Percentiles rank a stretch among this genome's conserved stretches.
These are phyloP conservation scores for Galeopterus variegatus DNA, from an alignment of 2,113 vertebrate genomes.

Conservation along the genomic window DNA sequence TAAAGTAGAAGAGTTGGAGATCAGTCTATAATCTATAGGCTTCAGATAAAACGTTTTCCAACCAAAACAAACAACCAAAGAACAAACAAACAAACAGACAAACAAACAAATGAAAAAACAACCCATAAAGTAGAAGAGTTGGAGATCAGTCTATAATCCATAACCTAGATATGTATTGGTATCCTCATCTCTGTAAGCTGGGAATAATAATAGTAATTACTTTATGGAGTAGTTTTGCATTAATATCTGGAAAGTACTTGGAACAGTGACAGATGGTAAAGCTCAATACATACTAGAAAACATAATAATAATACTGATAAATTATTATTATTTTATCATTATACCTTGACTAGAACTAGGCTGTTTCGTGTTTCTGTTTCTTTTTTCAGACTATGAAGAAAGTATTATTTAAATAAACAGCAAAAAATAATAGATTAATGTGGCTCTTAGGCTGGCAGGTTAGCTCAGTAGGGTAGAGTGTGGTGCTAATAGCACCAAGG, in stretches of 20 bases:
- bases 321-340: background rate
- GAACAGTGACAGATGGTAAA: background rate
- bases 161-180: background rate
- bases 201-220: background rate
- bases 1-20: background rate
- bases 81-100: background rate
- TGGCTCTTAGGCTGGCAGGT: background rate
- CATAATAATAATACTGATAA: background rate
- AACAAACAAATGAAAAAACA: background rate
- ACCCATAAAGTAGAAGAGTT: background rate
- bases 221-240: background rate
- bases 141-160: background rate
- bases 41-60: background rate
- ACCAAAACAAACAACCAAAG: no score
- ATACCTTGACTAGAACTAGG: background rate
- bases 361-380: background rate
- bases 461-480: no score
- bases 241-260: background rate
- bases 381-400: background rate
- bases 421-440: background rate
- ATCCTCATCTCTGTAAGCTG: background rate
- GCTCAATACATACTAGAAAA: background rate
- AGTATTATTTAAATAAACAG: slow-evolving; percentile 8
- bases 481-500: no score
- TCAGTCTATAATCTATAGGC: background rate